Base-by-base conservation (phyloP, 1,140 invertebrate species). In the Zaprionus camerounensis region DNA sequence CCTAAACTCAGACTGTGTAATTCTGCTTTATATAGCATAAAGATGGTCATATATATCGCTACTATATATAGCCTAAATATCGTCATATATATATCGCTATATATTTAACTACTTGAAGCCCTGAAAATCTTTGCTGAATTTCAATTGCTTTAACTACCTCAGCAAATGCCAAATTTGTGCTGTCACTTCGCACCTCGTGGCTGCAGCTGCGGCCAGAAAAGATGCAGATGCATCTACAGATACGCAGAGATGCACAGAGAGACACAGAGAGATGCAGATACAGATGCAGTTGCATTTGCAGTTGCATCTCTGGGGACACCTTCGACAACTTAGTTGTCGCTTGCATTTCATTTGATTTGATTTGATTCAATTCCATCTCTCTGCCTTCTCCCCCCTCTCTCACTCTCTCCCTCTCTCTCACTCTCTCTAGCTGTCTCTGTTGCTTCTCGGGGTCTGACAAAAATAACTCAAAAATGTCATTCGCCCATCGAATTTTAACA, bases 401-500 rank as follows among this genome's bases (percentile, higher is more conserved):
- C 44, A 15, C 51, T 34, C 53, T 51, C 11, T 22, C 0, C n/a
- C n/a, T n/a, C n/a, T 49, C 0, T 17, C 41, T 28, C 44, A 15
- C 51, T 34, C 53, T 51, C 11, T 22, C 0, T 5, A 1, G 4
- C 20, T 11, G 2, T 12, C 20, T 51, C 20, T 51, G 58, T 70
- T 71, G 71, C 62, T 62, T 7, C 69, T 66, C 59, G 73, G 65
- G 46, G 46, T 51, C 75, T 88, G 84, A 90, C 85, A 90, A 90
- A 90, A 90, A 90, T 90, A 90, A 90, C 85, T 90, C 86, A 90
- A 90, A 90, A 90, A 90, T 90, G 85, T 90, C 85, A 90, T 90
- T 90, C 85, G 85, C 85, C 85, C 85, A 90, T 90, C 85, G 85
- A 90, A 90, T 90, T 85, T 91, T 85, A 90, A 90, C 85, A 90